Evolutionary conservation across 2,113 vertebrate genomes (phyloP).

Genomic region (Andinoacara biseriatus): DNA sequence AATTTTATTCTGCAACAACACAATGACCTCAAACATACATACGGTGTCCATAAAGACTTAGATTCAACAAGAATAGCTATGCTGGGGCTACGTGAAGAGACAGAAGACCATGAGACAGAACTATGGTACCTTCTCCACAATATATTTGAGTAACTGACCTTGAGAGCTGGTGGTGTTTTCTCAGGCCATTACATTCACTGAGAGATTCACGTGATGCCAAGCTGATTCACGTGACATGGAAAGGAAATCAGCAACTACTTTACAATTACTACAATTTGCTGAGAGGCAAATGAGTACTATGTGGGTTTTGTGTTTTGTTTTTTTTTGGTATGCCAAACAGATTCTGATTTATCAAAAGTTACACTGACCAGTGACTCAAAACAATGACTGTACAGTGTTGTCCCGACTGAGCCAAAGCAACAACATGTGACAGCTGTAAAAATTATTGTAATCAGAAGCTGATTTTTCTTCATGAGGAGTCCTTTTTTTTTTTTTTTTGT

Average conservation of each 20-base stretch:
- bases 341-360: too few species aligned
- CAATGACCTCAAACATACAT: neutral
- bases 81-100: neutral
- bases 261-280: neutral
- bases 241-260: neutral
- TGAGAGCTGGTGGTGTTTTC: neutral
- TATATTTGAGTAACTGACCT: neutral
- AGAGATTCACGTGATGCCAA: neutral
- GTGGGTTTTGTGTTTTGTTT: too few species aligned
- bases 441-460: constrained; percentile 20
- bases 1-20: neutral
- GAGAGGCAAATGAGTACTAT: neutral
- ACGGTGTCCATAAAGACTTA: neutral
- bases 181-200: neutral
- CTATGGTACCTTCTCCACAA: neutral
- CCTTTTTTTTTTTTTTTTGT: neutral
- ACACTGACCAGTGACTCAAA: neutral
- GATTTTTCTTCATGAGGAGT: constrained; percentile 12
- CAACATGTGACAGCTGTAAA: constrained; percentile 56
- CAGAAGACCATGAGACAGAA: neutral
- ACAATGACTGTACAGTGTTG: constrained; percentile 33
- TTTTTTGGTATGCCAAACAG: too few species aligned
- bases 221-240: neutral
- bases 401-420: constrained; percentile 10
- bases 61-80: neutral